phyloP scores from a whole-genome alignment of 2,113 vertebrate genomes.

The Athene cunicularia region DNA sequence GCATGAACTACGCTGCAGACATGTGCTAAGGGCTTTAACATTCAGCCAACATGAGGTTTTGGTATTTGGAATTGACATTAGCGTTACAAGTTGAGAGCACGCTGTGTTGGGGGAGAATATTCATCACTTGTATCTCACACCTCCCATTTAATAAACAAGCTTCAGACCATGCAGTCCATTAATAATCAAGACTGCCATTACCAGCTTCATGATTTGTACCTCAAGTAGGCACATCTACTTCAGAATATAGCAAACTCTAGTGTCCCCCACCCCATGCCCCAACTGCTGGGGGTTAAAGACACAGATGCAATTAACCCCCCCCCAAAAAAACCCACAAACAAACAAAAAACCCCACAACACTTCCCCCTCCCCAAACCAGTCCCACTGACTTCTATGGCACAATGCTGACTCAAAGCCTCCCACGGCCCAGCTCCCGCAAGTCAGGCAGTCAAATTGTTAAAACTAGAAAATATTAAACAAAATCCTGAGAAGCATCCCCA shows the following conservation, averaged over 20 bases:
- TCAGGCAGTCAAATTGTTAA: neutral
- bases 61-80: neutral
- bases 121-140: neutral
- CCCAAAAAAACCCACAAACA: neutral
- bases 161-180: fast-evolving
- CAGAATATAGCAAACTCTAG: neutral
- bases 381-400: neutral
- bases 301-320: neutral
- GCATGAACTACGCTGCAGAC: fast-evolving
- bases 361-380: neutral
- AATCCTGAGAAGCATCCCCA: neutral
- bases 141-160: neutral
- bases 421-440: fast-evolving
- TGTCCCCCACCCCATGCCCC: fast-evolving
- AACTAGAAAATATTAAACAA: neutral
- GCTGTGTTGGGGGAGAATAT: neutral
- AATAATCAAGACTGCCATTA: neutral
- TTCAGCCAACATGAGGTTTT: neutral
- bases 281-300: neutral
- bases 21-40: neutral
- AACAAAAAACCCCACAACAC: neutral
- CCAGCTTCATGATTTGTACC: neutral
- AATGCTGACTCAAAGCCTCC: neutral
- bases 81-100: neutral
- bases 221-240: neutral